These are phyloP conservation scores for Drosophila athabasca DNA, from an alignment of 1,140 invertebrate species.

Conservation along the genomic window DNA sequence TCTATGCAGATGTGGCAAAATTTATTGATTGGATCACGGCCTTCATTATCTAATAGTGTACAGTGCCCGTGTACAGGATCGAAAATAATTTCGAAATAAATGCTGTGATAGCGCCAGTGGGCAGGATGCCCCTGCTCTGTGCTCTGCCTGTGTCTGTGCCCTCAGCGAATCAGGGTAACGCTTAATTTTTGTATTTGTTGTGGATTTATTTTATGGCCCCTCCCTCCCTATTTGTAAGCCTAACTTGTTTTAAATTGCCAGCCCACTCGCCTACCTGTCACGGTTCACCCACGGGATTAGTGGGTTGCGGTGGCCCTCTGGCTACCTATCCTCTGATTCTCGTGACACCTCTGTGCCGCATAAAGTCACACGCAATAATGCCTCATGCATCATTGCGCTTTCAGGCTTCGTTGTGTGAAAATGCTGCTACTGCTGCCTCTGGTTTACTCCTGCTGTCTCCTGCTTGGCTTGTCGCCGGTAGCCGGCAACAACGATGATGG, in stretches of 20 bases:
- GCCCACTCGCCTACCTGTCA: neutral
- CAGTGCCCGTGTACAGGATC: neutral
- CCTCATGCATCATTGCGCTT: slow-evolving; percentile 28
- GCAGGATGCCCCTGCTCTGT: too few relatives aligned
- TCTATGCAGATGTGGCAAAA: slow-evolving; percentile 82
- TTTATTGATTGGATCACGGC: slow-evolving; percentile 83
- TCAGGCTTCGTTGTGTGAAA: slow-evolving; percentile 2
- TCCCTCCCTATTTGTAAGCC: neutral
- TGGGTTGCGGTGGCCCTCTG: neutral
- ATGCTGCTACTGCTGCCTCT: slow-evolving; percentile 21
- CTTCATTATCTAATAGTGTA: slow-evolving; percentile 67
- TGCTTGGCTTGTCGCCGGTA: slow-evolving; percentile 1
- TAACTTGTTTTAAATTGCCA: slow-evolving; percentile 67
- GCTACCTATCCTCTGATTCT: slow-evolving; percentile 26
- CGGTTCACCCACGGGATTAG: slow-evolving; percentile 16
- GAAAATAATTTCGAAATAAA: slow-evolving; percentile 2
- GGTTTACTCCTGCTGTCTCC: neutral
- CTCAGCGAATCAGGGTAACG: too few relatives aligned
- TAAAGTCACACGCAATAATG: slow-evolving; percentile 24
- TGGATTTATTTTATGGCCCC: slow-evolving; percentile 8
- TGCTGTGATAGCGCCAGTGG: slow-evolving; percentile 33
- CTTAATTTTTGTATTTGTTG: too few relatives aligned
- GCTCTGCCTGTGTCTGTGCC: too few relatives aligned
- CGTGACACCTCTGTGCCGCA: neutral
- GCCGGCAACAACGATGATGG: slow-evolving; percentile 51